Evolutionary conservation across 2,113 vertebrate genomes (phyloP), one percentile per base, ranked within the genome.

Genomic region (Actenoides lindsayi): DNA sequence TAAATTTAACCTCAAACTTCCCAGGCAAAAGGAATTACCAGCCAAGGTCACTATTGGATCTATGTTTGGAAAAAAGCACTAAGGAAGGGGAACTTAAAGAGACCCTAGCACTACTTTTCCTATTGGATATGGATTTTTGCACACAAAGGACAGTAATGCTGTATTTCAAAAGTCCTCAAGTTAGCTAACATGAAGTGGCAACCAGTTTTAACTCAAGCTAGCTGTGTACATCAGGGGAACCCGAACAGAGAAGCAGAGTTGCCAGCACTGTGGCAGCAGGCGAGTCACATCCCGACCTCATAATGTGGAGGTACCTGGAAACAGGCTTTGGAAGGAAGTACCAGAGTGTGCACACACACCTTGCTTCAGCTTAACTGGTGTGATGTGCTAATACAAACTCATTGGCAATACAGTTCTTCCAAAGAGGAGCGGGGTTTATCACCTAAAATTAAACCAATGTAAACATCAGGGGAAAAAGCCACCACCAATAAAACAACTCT

Each of bases 1-100:
- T 44, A 78, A 75, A 84, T 91, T 94, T 93, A 94, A 92, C 83
- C 70, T 76, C 74, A 69, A 41, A 87, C 53, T 84, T 89, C 20
- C 65, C 83, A 82, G 77, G 27, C 53, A 93, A 92, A 94, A 91
- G 12, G 48, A 73, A 83, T 78, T 91, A 79, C 31, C 63, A 93
- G 67, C 15, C 54, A 94, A 93, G 76, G 76, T 71, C 77, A 73
- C n/a, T 69, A 69, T 10, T 24, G 9, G 63, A 79, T 30, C 5
- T 33, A 44, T 11, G 59, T 20, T 31, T 63, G 46, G 71, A 54
- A 33, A 64, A 87, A 79, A 78, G 7, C 20, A 54, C 33, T 11
- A 62, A 65, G 6, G 16, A 88, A 78, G 31, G 33, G 69, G 42
- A 94, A 90, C 5, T n/a, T 71, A 13, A 13, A 63, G 31, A 91